A percentile compares a stretch with the other conserved stretches of the same genome.
Evolutionary conservation across 2,888 invertebrate genomes (phyloP).

Genomic region (Mamestra brassicae): DNA sequence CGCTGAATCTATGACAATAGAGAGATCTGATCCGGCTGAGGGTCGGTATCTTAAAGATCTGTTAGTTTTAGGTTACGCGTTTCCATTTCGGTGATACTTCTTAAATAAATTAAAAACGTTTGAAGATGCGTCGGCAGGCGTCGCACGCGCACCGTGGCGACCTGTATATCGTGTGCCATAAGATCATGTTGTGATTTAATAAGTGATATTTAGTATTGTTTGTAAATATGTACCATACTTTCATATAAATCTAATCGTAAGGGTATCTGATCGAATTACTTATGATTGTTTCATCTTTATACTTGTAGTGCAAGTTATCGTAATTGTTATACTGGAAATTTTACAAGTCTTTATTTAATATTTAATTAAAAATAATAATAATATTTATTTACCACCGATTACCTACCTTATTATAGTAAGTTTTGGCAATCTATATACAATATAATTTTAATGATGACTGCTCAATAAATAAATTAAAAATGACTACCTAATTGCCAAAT

Average conservation of each 20-base stretch:
- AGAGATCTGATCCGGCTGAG: constrained; percentile 90
- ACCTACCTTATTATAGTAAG: constrained; percentile 63
- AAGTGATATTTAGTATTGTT: constrained; percentile 90
- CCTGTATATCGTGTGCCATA: constrained; percentile 90
- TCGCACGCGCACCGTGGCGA: constrained; percentile 73
- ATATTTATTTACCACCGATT: constrained; percentile 69
- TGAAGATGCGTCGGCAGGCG: constrained; percentile 85
- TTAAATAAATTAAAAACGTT: constrained; percentile 78
- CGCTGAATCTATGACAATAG: constrained; percentile 91
- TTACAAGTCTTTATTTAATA: constrained; percentile 62
- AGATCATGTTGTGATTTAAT: constrained; percentile 90
- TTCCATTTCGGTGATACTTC: constrained; percentile 87
- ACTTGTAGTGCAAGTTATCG: constrained; percentile 71
- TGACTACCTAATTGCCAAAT: constrained; percentile 47
- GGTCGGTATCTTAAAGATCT: constrained; percentile 84
- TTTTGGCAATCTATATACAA: constrained; percentile 64
- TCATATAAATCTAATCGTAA: constrained; percentile 86
- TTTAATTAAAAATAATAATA: constrained; percentile 62
- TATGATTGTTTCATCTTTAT: constrained; percentile 74
- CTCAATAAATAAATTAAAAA: constrained; percentile 50
- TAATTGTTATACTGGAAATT: constrained; percentile 62
- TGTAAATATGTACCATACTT: constrained; percentile 91
- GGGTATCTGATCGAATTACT: constrained; percentile 79
- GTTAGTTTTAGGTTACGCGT: constrained; percentile 81
- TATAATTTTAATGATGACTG: constrained; percentile 51